Evolutionary conservation across 1,140 invertebrate genomes (phyloP).

Genomic region (Condylostylus longicornis): DNA sequence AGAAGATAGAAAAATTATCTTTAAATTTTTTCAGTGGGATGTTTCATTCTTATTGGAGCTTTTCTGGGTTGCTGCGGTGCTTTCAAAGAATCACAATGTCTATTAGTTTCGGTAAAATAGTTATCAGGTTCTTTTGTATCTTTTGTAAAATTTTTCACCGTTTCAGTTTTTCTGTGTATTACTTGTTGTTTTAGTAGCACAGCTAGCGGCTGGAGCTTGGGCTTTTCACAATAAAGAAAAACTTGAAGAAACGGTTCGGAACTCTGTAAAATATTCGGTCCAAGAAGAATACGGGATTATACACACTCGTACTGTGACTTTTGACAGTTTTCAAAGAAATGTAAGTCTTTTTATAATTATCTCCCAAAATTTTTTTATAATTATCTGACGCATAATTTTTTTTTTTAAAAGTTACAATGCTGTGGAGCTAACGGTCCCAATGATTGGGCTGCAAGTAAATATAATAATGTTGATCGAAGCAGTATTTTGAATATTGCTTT

Average conservation of each 20-base stretch:
- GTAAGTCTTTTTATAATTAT: constrained; percentile 28
- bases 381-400: constrained; percentile 7
- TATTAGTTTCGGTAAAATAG: constrained; percentile 59
- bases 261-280: constrained; percentile 47
- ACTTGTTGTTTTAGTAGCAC: constrained; percentile 60
- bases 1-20: no score
- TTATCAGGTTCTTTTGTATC: constrained; percentile 2
- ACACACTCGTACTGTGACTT: constrained; percentile 42
- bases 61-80: constrained; percentile 87
- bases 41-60: constrained; percentile 66
- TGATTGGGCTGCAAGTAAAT: constrained; percentile 54
- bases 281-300: constrained; percentile 51
- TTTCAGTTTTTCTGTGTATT: constrained; percentile 57
- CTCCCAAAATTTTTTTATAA: constrained; percentile 4
- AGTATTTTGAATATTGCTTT: constrained; percentile 29
- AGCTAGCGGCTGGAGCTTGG: constrained; percentile 59
- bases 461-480: constrained; percentile 32
- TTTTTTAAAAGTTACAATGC: constrained; percentile 43
- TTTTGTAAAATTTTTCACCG: constrained; percentile 15
- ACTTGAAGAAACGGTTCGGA: constrained; percentile 45
- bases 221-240: constrained; percentile 49
- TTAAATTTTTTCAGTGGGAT: constrained; percentile 62
- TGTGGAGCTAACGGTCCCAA: constrained; percentile 53
- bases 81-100: constrained; percentile 68
- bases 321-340: constrained; percentile 51